Evolutionary conservation across 2,113 vertebrate species (phyloP).

Genomic region (Antennarius striatus): DNA sequence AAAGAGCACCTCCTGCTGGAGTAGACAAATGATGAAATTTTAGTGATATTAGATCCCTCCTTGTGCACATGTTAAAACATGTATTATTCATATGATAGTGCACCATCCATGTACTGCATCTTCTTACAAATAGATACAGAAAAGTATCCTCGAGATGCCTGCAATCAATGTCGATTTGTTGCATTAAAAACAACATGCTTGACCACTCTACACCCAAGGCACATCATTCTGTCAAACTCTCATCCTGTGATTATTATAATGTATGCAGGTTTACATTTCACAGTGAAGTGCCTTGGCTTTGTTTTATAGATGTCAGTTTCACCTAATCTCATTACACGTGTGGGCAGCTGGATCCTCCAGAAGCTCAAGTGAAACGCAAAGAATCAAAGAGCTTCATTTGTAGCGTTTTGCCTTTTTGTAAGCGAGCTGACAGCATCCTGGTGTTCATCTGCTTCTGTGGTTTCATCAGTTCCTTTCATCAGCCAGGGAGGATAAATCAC

Average conservation of each 20-base stretch:
- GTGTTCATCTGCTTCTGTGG: neutral
- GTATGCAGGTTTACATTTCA: neutral
- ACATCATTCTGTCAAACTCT: neutral
- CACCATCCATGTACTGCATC: neutral
- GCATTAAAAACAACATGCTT: neutral
- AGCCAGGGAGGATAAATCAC: constrained; percentile 31
- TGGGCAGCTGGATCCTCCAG: neutral
- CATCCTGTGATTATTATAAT: neutral
- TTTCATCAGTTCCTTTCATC: constrained; percentile 14
- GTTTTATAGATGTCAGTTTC: neutral
- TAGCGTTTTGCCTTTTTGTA: constrained; percentile 7
- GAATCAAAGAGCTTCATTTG: constrained; percentile 6
- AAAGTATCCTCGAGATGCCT: neutral
- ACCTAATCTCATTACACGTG: neutral
- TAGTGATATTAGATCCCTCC: constrained; percentile 6
- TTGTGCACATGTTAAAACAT: neutral
- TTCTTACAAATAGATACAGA: neutral
- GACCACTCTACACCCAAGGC: neutral
- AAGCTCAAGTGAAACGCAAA: constrained; percentile 3
- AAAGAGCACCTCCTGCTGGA: constrained; percentile 8
- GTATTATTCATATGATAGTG: neutral
- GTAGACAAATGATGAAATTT: constrained; percentile 16
- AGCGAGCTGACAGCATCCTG: constrained; percentile 8
- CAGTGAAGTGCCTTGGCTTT: neutral
- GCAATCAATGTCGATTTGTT: neutral